These are phyloP conservation scores for Hybognathus amarus DNA, from an alignment of 2,797 vertebrate species.

Conservation along the genomic window DNA sequence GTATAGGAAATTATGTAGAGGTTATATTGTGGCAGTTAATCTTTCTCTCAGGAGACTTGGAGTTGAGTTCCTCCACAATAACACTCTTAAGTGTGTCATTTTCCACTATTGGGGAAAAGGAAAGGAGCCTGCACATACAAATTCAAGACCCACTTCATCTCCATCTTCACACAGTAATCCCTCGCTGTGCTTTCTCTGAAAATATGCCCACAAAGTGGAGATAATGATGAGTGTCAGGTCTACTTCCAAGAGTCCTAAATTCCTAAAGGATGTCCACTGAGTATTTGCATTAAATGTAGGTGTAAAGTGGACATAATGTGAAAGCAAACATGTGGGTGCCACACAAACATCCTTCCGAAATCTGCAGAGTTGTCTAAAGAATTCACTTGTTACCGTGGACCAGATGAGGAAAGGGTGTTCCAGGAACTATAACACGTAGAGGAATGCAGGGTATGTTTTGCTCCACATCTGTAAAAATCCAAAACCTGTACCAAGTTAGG, in stretches of 20 bases:
- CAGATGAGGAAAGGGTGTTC: constrained; percentile 19
- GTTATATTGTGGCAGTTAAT: background rate
- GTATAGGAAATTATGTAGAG: background rate
- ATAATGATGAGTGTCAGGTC: background rate
- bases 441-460: constrained; percentile 18
- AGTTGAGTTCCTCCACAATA: constrained; percentile 1
- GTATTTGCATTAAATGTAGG: background rate
- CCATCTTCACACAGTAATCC: constrained; percentile 13
- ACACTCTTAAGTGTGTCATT: background rate
- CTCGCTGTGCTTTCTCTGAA: background rate
- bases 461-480: constrained; percentile 28
- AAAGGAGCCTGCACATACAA: background rate
- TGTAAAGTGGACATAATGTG: background rate
- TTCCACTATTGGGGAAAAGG: background rate
- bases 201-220: background rate
- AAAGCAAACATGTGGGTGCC: background rate
- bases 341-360: constrained; percentile 25
- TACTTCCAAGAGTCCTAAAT: constrained; percentile 8
- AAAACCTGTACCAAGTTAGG: constrained; percentile 13
- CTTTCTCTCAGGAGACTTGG: background rate
- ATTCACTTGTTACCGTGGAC: constrained; percentile 26
- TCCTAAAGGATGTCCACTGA: background rate
- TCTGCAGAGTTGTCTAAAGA: constrained; percentile 37
- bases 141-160: background rate
- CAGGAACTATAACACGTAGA: constrained; percentile 7